Evolutionary conservation across 2,797 vertebrate species (phyloP), one percentile per base, ranked within the genome.

Genomic region (Cephalopachus bancanus): DNA sequence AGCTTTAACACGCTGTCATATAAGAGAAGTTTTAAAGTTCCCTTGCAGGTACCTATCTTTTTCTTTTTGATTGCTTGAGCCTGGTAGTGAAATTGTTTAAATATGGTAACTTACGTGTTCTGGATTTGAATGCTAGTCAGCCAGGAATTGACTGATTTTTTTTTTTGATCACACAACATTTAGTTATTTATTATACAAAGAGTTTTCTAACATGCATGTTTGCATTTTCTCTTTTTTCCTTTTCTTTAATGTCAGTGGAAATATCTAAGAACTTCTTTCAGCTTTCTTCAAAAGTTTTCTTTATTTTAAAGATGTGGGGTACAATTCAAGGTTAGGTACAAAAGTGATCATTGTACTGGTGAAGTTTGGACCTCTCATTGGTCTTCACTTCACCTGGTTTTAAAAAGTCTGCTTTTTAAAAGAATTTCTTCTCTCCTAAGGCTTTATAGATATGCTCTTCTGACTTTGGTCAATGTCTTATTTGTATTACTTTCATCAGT

Each of bases 121-220:
- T 67, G 24, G 22, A 85, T 75, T 91, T 91, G 69, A 94, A 49
- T 59, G 22, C 24, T 93, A 89, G 89, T 80, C 19, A 89, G 3
- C 14, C 26, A 96, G n/a, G 53, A 80, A 86, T 65, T 75, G 15
- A 60, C 16, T 19, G 6, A 44, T 22, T 79, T 71, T 57, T 5
- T 51, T 80, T 75, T 33, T n/a, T n/a, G 44, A 44, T 44, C 44
- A 44, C 44, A 44, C 44, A 44, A 44, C 44, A 44, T 44, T 44
- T 44, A 44, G 44, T 44, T 44, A 44, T 44, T 44, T 44, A 44
- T 44, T 44, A 44, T 44, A 44, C 44, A 44, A 44, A 44, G 44
- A 44, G 44, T 44, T 44, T 44, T 44, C 4, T 44, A 44, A 44
- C 44, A 44, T 44, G 44, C 44, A 44, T 44, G 44, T 44, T 44